Percentiles rank a stretch among this genome's conserved stretches.
These are phyloP conservation scores for Xyrichtys novacula DNA, from an alignment of 2,797 vertebrate species.

Conservation along the genomic window DNA sequence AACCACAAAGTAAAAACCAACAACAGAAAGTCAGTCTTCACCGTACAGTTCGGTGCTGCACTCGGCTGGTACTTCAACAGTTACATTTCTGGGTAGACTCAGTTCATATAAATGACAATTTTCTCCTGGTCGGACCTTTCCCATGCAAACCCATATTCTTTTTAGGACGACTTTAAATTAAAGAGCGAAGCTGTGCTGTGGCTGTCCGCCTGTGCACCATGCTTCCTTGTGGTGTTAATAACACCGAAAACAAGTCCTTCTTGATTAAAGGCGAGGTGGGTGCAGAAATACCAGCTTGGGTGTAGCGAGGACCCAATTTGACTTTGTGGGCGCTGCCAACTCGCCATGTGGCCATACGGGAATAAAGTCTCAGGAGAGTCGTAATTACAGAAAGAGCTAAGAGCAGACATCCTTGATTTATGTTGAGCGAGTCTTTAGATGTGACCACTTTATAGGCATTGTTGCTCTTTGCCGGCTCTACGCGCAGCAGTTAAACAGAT, in stretches of 20 bases:
- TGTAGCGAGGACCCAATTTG: constrained; percentile 76
- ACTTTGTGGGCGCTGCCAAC: constrained; percentile 80
- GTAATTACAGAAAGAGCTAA: constrained; percentile 81
- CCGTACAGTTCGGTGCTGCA: constrained; percentile 8
- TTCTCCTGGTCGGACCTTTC: constrained; percentile 71
- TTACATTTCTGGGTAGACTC: constrained; percentile 32
- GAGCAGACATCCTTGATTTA: constrained; percentile 77
- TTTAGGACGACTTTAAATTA: constrained; percentile 79
- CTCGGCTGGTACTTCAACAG: not conserved
- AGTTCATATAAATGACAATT: constrained; percentile 49
- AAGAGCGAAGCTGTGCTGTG: constrained; percentile 73
- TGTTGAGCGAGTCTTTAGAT: constrained; percentile 68
- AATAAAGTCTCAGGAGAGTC: constrained; percentile 75
- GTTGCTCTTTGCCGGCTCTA: constrained; percentile 58
- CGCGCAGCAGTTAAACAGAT: constrained; percentile 34
- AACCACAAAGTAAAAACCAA: not conserved
- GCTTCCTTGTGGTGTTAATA: constrained; percentile 83
- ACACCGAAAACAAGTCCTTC: constrained; percentile 78
- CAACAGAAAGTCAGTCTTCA: not conserved
- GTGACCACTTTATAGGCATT: constrained; percentile 75
- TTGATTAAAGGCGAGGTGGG: constrained; percentile 83
- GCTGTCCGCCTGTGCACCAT: constrained; percentile 77
- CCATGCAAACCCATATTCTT: constrained; percentile 71
- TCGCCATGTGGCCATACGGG: constrained; percentile 73
- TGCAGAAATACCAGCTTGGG: constrained; percentile 84